Evolutionary conservation across 1,140 invertebrate genomes (phyloP).

Genomic region (Papilio xuthus): DNA sequence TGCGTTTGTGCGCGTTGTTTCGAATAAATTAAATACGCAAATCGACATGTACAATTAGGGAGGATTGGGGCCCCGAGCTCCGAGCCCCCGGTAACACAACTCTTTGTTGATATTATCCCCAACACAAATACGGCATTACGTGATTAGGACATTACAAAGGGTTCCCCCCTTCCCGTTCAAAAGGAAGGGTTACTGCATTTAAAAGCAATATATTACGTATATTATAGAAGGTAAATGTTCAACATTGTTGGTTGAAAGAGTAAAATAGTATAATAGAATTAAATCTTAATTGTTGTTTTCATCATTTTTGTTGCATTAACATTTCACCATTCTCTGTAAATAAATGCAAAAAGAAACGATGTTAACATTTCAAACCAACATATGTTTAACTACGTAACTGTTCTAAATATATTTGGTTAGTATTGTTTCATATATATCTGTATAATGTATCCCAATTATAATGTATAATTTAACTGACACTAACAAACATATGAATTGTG

Average conservation of each 20-base stretch:
- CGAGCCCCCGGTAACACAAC: constrained; percentile 28
- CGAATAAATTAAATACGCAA: constrained; percentile 47
- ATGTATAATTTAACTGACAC: constrained; percentile 13
- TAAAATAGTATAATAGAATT: not conserved
- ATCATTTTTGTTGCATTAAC: too few relatives aligned
- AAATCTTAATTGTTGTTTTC: not conserved
- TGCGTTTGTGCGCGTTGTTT: constrained; percentile 16
- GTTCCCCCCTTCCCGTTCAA: constrained; percentile 45
- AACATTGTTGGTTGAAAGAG: not conserved
- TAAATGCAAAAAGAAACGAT: too few relatives aligned
- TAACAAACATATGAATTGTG: not conserved
- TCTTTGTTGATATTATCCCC: constrained; percentile 55
- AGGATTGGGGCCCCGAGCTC: not conserved
- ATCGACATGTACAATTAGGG: constrained; percentile 45
- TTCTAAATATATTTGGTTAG: too few relatives aligned
- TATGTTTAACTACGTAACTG: too few relatives aligned
- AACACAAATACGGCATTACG: constrained; percentile 63
- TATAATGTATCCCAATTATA: not conserved
- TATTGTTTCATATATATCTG: not conserved
- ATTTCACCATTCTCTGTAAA: too few relatives aligned
- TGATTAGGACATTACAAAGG: constrained; percentile 63
- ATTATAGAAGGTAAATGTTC: constrained; percentile 10
- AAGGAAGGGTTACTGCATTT: constrained; percentile 55
- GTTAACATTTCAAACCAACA: too few relatives aligned
- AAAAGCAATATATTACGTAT: constrained; percentile 43